Base-by-base conservation (phyloP, 1,140 invertebrate species). In the Goniozus legneri region DNA sequence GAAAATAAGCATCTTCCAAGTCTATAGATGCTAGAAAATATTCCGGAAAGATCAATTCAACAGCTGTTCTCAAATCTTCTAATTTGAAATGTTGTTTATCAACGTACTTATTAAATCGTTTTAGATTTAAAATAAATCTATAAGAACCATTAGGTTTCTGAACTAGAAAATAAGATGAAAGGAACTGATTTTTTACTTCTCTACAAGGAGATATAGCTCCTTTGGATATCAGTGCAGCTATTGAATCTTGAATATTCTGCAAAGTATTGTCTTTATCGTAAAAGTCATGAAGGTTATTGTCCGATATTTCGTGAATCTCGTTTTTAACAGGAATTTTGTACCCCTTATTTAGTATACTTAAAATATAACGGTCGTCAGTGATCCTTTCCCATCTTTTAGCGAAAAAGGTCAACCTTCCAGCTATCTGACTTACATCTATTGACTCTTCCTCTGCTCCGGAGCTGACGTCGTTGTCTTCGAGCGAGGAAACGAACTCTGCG, bases 111-210 rank as follows among this genome's bases (percentile, higher is more conserved):
- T 33, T 33, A 10, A 33, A 14, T n/a, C 13, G 14, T 33, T 33
- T 14, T 33, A 33, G 13, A 14, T 33, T 58, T 52, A 64, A 42
- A 31, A 64, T 56, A 47, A 59, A 54, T 39, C 39, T 16, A 39
- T 38, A 39, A 13, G 40, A n/a, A 2, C 75, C 19, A 77, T 76
- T 8, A 73, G 76, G 39, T 47, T 51, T 55, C 10, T 39, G 40
- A 14, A 30, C 19, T 3, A 56, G 24, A 32, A 52, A 56, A 48
- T 77, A 50, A 71, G 73, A 67, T 47, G 41, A 59, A 12, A 62
- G 40, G 16, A 50, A 56, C 33, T 53, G 44, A 12, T 14, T 32
- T 19, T 44, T 24, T 21, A 12, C 31, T 8, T 44, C 20, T 13
- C 30, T 10, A 40, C 56, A 54, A 22, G 44, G n/a, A 27, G 48